Conservation (phyloP, 64 coral and sea anemone species). For the Exaiptasia diaphana region DNA sequence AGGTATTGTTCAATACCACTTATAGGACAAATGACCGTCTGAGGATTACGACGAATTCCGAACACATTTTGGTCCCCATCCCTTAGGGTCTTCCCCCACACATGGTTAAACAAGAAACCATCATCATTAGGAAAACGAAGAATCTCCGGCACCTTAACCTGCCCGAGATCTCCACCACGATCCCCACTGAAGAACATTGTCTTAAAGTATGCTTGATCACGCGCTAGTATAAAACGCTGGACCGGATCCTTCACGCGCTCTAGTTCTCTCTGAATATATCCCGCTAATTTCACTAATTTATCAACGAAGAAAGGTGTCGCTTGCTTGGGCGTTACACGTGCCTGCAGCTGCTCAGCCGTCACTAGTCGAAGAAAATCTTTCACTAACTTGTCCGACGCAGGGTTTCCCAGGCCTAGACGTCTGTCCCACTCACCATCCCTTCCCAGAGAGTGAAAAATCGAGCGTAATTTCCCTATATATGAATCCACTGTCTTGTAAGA, state of each 20-base stretch:
- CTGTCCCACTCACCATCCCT: constrained; percentile 61
- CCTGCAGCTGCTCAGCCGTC: constrained; percentile 21
- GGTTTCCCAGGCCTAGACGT: constrained; percentile 45
- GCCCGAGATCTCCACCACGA: background rate
- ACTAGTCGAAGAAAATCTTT: constrained; percentile 46
- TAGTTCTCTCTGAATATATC: constrained; percentile 3
- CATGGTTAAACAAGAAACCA: constrained; percentile 18
- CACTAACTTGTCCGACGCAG: constrained; percentile 36
- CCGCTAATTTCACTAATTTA: background rate
- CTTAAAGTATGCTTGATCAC: constrained; percentile 52
- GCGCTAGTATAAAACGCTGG: constrained; percentile 32
- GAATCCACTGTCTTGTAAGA: constrained; percentile 45
- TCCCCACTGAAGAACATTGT: constrained; percentile 32
- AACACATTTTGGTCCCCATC: constrained; percentile 33
- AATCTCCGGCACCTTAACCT: constrained; percentile 33
- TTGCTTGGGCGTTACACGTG: constrained; percentile 24
- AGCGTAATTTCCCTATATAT: constrained; percentile 34
- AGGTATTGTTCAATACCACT: constrained; percentile 41
- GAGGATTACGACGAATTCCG: constrained; percentile 26
- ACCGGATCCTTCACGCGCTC: background rate
- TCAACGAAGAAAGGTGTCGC: constrained; percentile 41
- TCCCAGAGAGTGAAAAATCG: constrained; percentile 46
- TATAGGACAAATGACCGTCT: constrained; percentile 17
- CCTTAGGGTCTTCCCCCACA: constrained; percentile 36
- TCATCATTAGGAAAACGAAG: constrained; percentile 44